Evolutionary conservation across 2,888 invertebrate genomes (phyloP), one percentile per base, ranked within the genome.

Genomic region (Macaria liturata): DNA sequence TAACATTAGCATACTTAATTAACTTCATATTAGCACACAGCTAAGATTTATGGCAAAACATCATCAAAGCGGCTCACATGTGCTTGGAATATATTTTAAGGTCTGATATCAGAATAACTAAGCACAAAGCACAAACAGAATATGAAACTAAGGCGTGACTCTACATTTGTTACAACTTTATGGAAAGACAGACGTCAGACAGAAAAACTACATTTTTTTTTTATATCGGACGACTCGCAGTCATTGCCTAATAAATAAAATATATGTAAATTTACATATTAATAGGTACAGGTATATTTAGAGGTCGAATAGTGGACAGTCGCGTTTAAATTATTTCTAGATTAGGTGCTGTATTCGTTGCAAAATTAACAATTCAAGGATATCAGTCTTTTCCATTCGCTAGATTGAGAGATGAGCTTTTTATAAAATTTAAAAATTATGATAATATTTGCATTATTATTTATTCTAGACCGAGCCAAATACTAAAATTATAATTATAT

Each of bases 221-320:
- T 63, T 68, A 68, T 67, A 74, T 70, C 68, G 71, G 69, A 68
- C 68, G 68, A 63, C 66, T 60, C 63, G 45, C 46, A 54, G 51
- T 60, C 59, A 59, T 76, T 78, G 75, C 67, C 65, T 72, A 74
- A 81, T 81, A 80, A 83, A 84, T 84, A 80, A 84, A 84, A 84
- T 80, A 80, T 76, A 65, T 71, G 65, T 71, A 75, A 77, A 86
- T 87, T 84, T 76, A 69, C 83, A 87, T 86, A 81, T 83, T 83
- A 82, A 84, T 83, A 77, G 83, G 78, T 75, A 60, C 75, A 76
- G 78, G 68, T 71, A 76, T 85, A 84, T 83, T 83, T 83, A 78
- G 86, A 87, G 87, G 87, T 86, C 84, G 76, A 64, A 67, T 66
- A 71, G 80, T 83, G 79, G 85, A 84, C 83, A 80, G 78, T 76